Base-by-base conservation (phyloP, 2,113 vertebrate species). In the Tragelaphus buxtoni region DNA sequence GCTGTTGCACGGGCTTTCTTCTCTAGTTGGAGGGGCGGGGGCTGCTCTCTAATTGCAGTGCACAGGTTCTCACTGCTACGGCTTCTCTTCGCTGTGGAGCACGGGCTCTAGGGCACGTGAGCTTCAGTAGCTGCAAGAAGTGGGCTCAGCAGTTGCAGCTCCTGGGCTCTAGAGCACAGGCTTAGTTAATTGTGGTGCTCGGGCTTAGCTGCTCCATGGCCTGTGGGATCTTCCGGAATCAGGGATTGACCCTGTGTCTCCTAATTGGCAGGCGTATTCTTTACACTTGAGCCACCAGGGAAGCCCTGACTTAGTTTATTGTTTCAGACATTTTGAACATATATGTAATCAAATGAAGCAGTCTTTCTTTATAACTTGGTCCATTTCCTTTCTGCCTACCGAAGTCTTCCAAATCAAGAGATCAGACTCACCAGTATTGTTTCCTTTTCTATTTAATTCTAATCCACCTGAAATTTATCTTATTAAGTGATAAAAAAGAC, bases 401-500 rank as follows among this genome's bases (percentile, higher is more conserved):
- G 18, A 58, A 89, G 20, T 58, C 10, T 81, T 81, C 60, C 83
- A 95, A 94, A 80, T 88, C 53, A 94, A 96, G 45, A 93, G 16
- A 74, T 47, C 4, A 72, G 55, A 92, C 4, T 63, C 61, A 89
- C 10, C 28, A 63, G 39, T 56, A 72, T 2, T 39, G 12, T 56
- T 74, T 91, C 39, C 28, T 61, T 72, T 82, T 77, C 63, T 86
- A 94, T 39, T 86, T 92, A 77, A 90, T 63, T 95, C 53, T 56
- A 96, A 90, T 17, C 14, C 8, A 45, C 65, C n/a, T 95, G 49
- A 90, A 94, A 80, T 84, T n/a, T 58, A 84, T 63, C 91, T 77
- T 60, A 26, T 55, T 92, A 92, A 12, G 42, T 17, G 16, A 4
- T 22, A 53, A 55, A 26, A 90, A 88, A 14, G 8, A 56, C 24